These are phyloP conservation scores for Drosophila planitibia DNA, from an alignment of 2,888 invertebrate genomes.

Conservation along the genomic window DNA sequence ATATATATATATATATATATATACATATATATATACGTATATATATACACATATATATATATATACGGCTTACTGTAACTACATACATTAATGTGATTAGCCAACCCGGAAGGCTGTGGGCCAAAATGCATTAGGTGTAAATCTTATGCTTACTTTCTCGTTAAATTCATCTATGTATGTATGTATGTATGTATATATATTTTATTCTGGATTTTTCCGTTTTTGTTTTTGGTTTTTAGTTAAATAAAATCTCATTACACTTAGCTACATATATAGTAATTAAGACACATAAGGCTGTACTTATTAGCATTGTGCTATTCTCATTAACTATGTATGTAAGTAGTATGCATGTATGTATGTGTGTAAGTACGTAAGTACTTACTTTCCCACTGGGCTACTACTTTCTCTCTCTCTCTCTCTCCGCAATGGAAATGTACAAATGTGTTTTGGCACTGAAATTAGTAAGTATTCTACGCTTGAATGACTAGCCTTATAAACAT, in stretches of 20 bases:
- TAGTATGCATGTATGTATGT: constrained; percentile 6
- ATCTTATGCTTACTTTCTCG: constrained; percentile 55
- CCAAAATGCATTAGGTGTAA: constrained; percentile 46
- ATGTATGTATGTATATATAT: constrained; percentile 21
- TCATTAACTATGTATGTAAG: constrained; percentile 42
- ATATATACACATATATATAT: constrained; percentile 16
- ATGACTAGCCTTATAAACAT: constrained; percentile 17
- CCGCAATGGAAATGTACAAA: constrained; percentile 68
- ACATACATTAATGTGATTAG: constrained; percentile 29
- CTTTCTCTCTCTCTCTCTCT: background rate
- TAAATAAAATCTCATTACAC: constrained; percentile 77
- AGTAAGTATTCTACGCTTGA: constrained; percentile 33
- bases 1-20: constrained; percentile 33
- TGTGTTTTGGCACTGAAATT: constrained; percentile 53
- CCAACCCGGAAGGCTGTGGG: constrained; percentile 17
- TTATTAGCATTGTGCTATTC: constrained; percentile 80
- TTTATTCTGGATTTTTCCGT: background rate
- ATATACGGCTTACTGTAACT: constrained; percentile 30
- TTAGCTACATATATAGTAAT: constrained; percentile 83
- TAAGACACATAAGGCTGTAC: constrained; percentile 85
- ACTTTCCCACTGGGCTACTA: constrained; percentile 12
- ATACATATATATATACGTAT: constrained; percentile 21
- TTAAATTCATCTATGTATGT: constrained; percentile 50
- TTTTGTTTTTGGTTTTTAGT: constrained; percentile 3
- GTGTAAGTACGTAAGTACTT: constrained; percentile 1